Evolutionary conservation across 2,888 invertebrate species (phyloP).

Genomic region (Monoplex corrugatus): DNA sequence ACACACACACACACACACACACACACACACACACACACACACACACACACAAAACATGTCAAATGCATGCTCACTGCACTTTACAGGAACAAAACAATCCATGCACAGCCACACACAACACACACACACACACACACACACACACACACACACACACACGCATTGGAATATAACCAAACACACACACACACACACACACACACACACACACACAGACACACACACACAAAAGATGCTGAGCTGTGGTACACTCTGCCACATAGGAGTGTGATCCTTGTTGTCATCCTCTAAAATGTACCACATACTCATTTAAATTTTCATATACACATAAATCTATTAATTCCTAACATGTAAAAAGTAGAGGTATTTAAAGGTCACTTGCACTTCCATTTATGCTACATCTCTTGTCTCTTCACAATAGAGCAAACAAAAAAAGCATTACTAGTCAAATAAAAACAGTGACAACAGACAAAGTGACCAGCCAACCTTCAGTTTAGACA

Average conservation of each 20-base stretch:
- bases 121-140: neutral
- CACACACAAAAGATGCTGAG: neutral
- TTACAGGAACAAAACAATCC: no score
- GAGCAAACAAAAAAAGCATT: neutral
- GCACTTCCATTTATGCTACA: no score
- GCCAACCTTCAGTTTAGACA: slow-evolving; percentile 69
- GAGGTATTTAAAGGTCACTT: no score
- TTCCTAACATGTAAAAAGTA: no score
- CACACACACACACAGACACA: neutral
- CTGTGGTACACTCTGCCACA: no score
- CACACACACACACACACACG: neutral
- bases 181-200: neutral
- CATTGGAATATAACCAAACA: neutral
- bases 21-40: neutral
- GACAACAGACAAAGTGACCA: neutral
- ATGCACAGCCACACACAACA: neutral
- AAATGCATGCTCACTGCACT: no score
- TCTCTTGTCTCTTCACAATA: no score
- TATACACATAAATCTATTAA: no score
- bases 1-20: neutral
- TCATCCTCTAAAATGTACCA: no score
- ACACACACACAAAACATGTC: neutral
- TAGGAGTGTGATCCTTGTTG: no score
- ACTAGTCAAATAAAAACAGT: neutral
- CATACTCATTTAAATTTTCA: no score